A percentile compares a stretch with the other conserved stretches of the same genome.
phyloP scores from a whole-genome alignment of 37 sponge, comb jelly and placozoan species.

The Cliona cf. orientalis region DNA sequence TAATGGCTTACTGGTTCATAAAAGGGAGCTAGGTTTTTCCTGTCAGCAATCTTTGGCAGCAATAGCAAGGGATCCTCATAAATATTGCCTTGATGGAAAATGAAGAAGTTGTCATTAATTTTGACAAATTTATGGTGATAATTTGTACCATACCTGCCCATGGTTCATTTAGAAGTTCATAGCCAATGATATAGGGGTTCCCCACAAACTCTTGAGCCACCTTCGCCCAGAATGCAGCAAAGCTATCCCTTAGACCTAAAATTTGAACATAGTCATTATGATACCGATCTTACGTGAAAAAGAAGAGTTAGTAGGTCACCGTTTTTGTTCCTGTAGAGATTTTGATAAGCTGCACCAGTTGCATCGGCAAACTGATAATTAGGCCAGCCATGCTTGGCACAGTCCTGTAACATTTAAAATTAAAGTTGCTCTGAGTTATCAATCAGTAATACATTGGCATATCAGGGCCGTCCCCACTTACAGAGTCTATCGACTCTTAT shows the following conservation, averaged over 20 bases:
- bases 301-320: conserved; percentile 26
- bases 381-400: conserved; percentile 71
- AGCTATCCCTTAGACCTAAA: conserved; percentile 67
- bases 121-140: not conserved
- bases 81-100: conserved; percentile 67
- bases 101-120: no score
- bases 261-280: no score
- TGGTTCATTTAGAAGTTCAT: conserved; percentile 95
- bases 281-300: not conserved
- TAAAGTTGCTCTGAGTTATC: no score
- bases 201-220: conserved; percentile 78
- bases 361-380: conserved; percentile 71
- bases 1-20: conserved; percentile 72
- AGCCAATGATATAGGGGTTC: conserved; percentile 73
- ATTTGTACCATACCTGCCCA: conserved; percentile 71
- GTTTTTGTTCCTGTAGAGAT: conserved; percentile 80
- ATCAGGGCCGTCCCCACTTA: no score
- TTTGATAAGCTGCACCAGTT: conserved; percentile 74
- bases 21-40: conserved; percentile 64
- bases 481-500: not conserved
- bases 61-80: conserved; percentile 61
- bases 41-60: conserved; percentile 73
- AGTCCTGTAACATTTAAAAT: conserved; percentile 44
- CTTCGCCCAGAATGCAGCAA: conserved; percentile 78
- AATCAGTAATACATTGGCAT: no score